These are phyloP conservation scores for Aratinga solstitialis DNA, from an alignment of 2,797 vertebrate species.

Conservation along the genomic window DNA sequence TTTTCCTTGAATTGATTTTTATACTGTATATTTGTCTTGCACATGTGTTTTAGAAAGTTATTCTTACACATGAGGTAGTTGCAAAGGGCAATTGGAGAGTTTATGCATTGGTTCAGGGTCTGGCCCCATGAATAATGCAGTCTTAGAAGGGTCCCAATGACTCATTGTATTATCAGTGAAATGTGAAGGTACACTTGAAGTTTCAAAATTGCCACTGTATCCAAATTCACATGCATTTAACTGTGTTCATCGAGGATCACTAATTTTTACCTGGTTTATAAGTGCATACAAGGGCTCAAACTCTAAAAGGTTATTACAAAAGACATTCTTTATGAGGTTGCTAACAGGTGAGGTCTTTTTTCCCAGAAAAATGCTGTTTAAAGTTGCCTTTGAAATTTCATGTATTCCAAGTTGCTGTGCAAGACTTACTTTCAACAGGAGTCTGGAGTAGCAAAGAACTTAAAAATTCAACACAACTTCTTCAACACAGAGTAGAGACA, in stretches of 20 bases:
- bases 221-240: not conserved
- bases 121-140: not conserved
- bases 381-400: not conserved
- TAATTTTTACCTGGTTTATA: not conserved
- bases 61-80: not conserved
- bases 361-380: not conserved
- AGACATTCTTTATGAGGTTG: not conserved
- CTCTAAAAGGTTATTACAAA: not conserved
- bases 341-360: not conserved
- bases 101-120: not conserved
- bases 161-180: not conserved
- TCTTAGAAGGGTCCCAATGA: not conserved
- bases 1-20: slow-evolving; percentile 7
- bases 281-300: not conserved
- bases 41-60: not conserved
- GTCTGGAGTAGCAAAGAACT: not conserved
- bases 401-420: not conserved
- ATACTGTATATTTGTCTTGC: not conserved
- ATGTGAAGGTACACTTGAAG: not conserved
- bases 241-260: not conserved
- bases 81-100: not conserved
- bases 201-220: not conserved
- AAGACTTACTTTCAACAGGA: not conserved
- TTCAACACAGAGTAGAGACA: not conserved
- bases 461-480: not conserved